Evolutionary conservation across 2,888 invertebrate species (phyloP).

Genomic region (Trichogramma dendrolimi): DNA sequence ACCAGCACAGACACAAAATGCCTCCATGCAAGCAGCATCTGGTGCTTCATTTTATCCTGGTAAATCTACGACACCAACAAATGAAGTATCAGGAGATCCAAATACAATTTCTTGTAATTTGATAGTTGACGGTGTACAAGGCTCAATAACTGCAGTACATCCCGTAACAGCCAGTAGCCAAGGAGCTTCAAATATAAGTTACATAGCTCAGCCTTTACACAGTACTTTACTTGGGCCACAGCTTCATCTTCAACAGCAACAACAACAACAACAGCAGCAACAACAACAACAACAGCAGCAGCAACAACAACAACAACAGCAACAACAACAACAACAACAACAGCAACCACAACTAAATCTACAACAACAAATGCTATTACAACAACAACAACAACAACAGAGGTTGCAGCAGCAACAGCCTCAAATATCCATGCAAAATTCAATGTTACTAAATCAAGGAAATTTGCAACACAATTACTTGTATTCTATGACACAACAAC

Average conservation of each 20-base stretch:
- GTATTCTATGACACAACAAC: constrained; percentile 1
- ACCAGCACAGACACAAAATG: constrained; percentile 9
- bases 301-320: constrained; percentile 11
- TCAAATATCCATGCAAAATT: constrained; percentile 8
- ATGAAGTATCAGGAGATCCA: constrained; percentile 47
- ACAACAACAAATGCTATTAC: constrained; percentile 37
- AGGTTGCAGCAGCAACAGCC: constrained; percentile 33
- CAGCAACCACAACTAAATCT: constrained; percentile 29
- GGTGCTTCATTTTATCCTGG: constrained; percentile 24
- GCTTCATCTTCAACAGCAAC: constrained; percentile 44
- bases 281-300: constrained; percentile 36
- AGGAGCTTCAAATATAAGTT: constrained; percentile 33
- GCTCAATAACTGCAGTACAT: constrained; percentile 27
- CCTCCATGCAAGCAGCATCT: too few species aligned
- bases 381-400: constrained; percentile 46
- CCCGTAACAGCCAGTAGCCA: constrained; percentile 29
- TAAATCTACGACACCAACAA: constrained; percentile 41
- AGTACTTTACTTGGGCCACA: constrained; percentile 44
- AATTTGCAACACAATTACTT: constrained; percentile 38
- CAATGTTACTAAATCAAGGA: constrained; percentile 17
- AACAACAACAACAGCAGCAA: constrained; percentile 43
- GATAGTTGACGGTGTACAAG: constrained; percentile 28
- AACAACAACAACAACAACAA: not conserved
- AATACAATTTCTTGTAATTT: too few species aligned
- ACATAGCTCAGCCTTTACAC: constrained; percentile 37